phyloP scores from a whole-genome alignment of 2,113 vertebrate species.

The Heteronetta atricapilla region DNA sequence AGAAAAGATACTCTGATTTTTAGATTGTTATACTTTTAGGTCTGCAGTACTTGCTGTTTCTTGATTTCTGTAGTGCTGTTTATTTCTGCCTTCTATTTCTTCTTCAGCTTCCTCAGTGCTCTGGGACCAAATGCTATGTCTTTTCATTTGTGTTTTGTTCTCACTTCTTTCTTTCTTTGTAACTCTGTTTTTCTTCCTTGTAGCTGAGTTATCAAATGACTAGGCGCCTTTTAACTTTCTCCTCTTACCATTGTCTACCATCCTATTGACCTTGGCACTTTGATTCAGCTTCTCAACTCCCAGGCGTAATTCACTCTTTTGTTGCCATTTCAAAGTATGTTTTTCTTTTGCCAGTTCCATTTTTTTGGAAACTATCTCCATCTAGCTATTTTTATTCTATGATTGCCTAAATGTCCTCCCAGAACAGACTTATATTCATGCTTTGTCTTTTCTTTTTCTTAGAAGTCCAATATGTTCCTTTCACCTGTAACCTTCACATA shows the following conservation, averaged over 20 bases:
- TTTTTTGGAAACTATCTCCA: neutral
- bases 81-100: neutral
- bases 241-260: neutral
- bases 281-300: conserved; percentile 13
- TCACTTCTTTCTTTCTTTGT: neutral
- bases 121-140: neutral
- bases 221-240: neutral
- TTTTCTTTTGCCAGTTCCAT: neutral
- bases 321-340: neutral
- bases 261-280: neutral
- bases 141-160: neutral
- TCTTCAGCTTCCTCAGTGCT: neutral
- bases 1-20: neutral
- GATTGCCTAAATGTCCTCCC: neutral
- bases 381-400: neutral
- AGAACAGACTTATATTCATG: neutral
- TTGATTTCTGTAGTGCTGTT: neutral
- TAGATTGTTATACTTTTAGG: neutral
- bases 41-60: neutral
- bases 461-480: neutral
- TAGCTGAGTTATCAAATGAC: neutral
- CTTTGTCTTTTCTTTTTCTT: conserved; percentile 2
- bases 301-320: neutral
- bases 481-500: neutral
- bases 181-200: neutral